phyloP scores from a whole-genome alignment of 2,888 invertebrate species.

The Bugula neritina region DNA sequence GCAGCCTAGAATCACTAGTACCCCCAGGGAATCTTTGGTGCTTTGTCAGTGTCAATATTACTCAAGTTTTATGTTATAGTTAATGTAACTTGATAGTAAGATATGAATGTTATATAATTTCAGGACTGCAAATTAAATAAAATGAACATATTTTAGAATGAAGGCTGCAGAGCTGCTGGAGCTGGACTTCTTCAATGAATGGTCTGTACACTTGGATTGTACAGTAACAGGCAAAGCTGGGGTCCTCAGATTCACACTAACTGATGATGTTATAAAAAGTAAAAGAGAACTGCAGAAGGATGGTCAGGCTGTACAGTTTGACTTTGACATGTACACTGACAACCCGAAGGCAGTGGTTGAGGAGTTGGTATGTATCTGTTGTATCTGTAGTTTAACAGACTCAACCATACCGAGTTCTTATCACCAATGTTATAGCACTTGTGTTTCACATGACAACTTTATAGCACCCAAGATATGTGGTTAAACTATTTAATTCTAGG shows the following conservation, averaged over 20 bases:
- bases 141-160: not conserved
- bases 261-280: not conserved
- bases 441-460: no score
- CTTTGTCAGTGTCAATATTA: no score
- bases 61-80: no score
- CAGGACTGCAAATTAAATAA: no score
- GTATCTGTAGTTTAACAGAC: no score
- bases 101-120: no score
- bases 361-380: conserved; percentile 23
- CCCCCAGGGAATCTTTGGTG: no score
- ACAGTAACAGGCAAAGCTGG: not conserved
- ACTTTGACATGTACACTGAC: conserved; percentile 13
- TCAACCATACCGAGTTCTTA: no score
- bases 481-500: not conserved
- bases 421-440: no score
- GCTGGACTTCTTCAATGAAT: conserved; percentile 21
- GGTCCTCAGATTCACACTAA: conserved; percentile 1
- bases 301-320: not conserved
- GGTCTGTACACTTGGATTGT: conserved; percentile 7
- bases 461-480: no score
- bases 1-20: no score
- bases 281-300: not conserved
- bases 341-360: not conserved
- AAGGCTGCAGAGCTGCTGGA: not conserved
- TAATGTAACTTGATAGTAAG: no score